Evolutionary conservation across 2,113 vertebrate species (phyloP), one percentile per base, ranked within the genome.

Genomic region (Eubucco bourcierii): DNA sequence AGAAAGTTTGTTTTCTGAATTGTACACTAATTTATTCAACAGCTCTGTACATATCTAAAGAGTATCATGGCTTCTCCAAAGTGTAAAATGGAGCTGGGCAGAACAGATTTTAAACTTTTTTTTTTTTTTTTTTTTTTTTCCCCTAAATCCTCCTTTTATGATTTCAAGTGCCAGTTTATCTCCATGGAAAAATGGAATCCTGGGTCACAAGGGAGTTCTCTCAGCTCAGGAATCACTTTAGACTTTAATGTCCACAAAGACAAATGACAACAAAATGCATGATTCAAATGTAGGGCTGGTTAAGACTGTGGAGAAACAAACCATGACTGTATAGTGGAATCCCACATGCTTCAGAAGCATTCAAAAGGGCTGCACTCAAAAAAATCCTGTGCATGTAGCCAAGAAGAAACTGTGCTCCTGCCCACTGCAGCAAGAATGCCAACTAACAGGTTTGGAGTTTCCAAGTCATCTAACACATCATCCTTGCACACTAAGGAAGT

Each of bases 191-290:
- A 96, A 95, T 19, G 79, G 65, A 90, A 47, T 90, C 88, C 68
- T 58, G 65, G 87, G 82, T 93, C 82, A 95, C 68, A 90, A 90
- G 90, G 84, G 93, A 96, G 29, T n/a, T n/a, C 87, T 88, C 87
- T 88, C 76, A 78, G 85, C 60, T 88, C 88, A 83, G 90, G 72
- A 71, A 78, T 67, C 11, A 10, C 88, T 90, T 91, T 80, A 77
- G 75, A 80, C 52, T 46, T 46, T 82, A 77, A 55, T 19, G 23
- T 86, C 79, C 60, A 80, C 76, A 85, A 79, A 92, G 71, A 94
- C 81, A 91, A 91, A 91, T 83, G 82, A 94, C 68, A 85, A 85
- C 55, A 94, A 94, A 95, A 94, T 15, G 41, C 64, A 52, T 4
- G 37, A 95, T 77, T 85, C 76, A 93, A 84, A 89, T 28, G 56